Evolutionary conservation across 2,113 vertebrate species (phyloP), one percentile per base, ranked within the genome.

Genomic region (Pogona vitticeps): DNA sequence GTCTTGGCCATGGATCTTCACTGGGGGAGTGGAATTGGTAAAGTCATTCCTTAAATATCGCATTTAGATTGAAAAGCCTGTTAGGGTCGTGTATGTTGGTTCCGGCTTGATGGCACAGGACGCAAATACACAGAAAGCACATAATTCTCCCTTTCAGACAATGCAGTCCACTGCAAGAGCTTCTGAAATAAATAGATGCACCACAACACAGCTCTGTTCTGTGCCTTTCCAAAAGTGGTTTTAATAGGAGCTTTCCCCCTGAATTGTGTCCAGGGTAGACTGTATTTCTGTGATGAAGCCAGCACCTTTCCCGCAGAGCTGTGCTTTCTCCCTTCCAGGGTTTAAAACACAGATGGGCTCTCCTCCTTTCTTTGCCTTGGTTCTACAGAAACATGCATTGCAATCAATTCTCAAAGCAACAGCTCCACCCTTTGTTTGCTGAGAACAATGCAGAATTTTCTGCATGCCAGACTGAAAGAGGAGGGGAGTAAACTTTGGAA

Each of bases 341-440:
- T 58, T 58, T 71, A 58, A 83, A 72, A 72, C n/a, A 58, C 23
- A 83, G 61, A n/a, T 0, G 3, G 13, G 38, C 82, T 80, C 76
- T 38, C 21, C 76, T 84, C 63, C 78, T 68, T 78, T 38, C 72
- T 20, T 80, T n/a, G 78, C 52, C 15, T 12, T 61, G 1, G 9
- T 1, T 0, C 23, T 20, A 14, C 31, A 68, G 72, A 38, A 0
- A 38, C 0, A 59, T 1, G 15, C 0, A 2, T 1, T 63, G 1
- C 21, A 2, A 38, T 12, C 82, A 65, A 92, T 97, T 91, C 92
- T 89, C 93, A 95, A 95, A 91, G 87, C 96, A 96, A 95, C 70
- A 95, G 96, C 93, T 92, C 95, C 96, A 94, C 95, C 96, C 88
- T 91, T 95, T 91, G 96, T 92, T 89, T 63, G 86, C 79, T 75